Evolutionary conservation across 2,113 vertebrate genomes (phyloP).

Genomic region (Poicephalus meyeri): DNA sequence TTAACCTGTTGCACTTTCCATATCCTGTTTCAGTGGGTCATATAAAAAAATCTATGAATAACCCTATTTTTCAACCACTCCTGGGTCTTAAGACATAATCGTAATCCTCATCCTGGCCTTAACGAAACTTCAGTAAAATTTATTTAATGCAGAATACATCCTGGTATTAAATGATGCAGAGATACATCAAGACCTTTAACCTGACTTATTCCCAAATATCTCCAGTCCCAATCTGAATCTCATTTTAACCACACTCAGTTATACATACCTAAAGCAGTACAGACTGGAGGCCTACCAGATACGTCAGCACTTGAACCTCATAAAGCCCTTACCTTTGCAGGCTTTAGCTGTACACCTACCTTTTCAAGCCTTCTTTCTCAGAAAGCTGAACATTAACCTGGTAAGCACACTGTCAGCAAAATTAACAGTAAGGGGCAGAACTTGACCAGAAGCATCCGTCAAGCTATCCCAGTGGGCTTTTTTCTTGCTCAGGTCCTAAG

Average conservation of each 20-base stretch:
- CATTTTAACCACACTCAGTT: not conserved
- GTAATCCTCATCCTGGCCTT: not conserved
- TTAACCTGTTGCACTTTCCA: not conserved
- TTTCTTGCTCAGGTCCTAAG: not conserved
- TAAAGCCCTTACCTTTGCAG: not conserved
- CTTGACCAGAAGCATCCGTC: not conserved
- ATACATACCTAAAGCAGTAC: rapidly evolving
- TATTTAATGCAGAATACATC: not conserved
- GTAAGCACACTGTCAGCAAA: not conserved
- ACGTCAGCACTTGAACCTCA: not conserved
- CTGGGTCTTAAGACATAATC: not conserved
- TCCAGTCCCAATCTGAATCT: not conserved
- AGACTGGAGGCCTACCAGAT: not conserved
- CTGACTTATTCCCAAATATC: not conserved
- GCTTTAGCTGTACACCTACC: not conserved
- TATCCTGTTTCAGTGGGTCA: not conserved
- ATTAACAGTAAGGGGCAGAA: not conserved
- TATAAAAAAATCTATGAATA: not conserved
- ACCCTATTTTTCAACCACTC: not conserved
- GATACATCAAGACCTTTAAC: not conserved
- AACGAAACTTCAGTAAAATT: not conserved
- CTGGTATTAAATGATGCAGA: not conserved
- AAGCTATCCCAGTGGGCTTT: not conserved
- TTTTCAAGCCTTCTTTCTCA: not conserved
- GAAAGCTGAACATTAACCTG: not conserved